Percentiles rank a stretch among this genome's conserved stretches.
Conservation (phyloP, 2,113 vertebrate genomes). For the Oncorhynchus masou region DNA sequence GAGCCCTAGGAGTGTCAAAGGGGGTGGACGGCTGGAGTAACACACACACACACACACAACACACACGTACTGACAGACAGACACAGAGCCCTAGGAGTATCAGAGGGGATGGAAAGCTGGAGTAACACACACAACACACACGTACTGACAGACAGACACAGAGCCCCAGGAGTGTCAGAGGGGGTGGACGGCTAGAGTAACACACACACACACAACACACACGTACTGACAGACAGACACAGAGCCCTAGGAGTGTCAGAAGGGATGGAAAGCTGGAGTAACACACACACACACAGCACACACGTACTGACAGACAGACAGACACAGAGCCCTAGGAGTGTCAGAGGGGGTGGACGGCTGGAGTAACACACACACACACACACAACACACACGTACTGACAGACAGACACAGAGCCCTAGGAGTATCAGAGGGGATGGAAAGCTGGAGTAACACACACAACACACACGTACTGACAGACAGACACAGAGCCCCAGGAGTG, state of each 20-base stretch:
- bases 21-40: no score
- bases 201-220: no score
- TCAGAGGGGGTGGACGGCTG: constrained; percentile 7
- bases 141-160: constrained; percentile 40
- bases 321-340: constrained; percentile 57
- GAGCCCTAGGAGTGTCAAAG: constrained; percentile 47
- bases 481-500: constrained; percentile 59
- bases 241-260: constrained; percentile 51
- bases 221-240: constrained; percentile 33
- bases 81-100: constrained; percentile 57
- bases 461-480: constrained; percentile 9
- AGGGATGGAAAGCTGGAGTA: no score
- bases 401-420: constrained; percentile 58
- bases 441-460: no score
- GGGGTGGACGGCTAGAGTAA: not conserved
- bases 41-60: no score
- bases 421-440: constrained; percentile 40
- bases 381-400: no score
- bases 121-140: no score
- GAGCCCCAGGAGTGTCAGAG: constrained; percentile 60
- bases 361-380: no score
- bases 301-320: constrained; percentile 9
- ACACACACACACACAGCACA: no score
- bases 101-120: constrained; percentile 5
- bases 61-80: constrained; percentile 9